phyloP scores from a whole-genome alignment of 2,797 vertebrate species.

The Rachycentron canadum region DNA sequence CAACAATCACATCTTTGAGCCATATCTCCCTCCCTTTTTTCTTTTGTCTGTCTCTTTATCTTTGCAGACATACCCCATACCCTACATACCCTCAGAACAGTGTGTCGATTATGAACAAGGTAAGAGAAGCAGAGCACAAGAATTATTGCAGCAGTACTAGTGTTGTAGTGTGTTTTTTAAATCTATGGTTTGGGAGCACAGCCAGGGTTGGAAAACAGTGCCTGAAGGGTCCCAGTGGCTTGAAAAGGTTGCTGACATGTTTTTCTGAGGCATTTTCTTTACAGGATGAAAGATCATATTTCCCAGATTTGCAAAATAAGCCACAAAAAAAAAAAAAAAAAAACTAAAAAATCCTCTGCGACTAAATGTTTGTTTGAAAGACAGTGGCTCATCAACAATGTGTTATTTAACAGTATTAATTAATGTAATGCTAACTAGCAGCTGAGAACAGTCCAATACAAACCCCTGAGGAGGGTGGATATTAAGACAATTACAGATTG shows the following conservation, averaged over 20 bases:
- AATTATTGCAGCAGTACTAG: conserved; percentile 15
- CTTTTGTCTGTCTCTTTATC: background rate
- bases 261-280: conserved; percentile 30
- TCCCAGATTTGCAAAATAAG: conserved; percentile 40
- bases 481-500: conserved; percentile 54
- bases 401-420: conserved; percentile 68
- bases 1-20: conserved; percentile 6
- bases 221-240: conserved; percentile 36
- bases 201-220: conserved; percentile 1
- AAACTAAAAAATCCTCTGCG: too few species aligned
- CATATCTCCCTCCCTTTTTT: background rate
- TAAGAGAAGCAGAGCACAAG: conserved; percentile 14
- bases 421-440: conserved; percentile 66
- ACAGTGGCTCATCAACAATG: conserved; percentile 57
- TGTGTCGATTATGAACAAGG: conserved; percentile 14
- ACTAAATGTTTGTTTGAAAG: conserved; percentile 46
- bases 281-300: conserved; percentile 11
- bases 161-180: conserved; percentile 12
- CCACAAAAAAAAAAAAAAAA: conserved; percentile 34
- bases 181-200: conserved; percentile 1
- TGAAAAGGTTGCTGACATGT: conserved; percentile 48
- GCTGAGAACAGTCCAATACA: conserved; percentile 54
- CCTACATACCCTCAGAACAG: background rate
- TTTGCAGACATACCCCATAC: conserved; percentile 1
- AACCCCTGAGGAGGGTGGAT: conserved; percentile 36